Percentiles rank a stretch among this genome's conserved stretches.
These are phyloP conservation scores for Cirrhinus molitorella DNA, from an alignment of 2,797 vertebrate genomes.

Conservation along the genomic window DNA sequence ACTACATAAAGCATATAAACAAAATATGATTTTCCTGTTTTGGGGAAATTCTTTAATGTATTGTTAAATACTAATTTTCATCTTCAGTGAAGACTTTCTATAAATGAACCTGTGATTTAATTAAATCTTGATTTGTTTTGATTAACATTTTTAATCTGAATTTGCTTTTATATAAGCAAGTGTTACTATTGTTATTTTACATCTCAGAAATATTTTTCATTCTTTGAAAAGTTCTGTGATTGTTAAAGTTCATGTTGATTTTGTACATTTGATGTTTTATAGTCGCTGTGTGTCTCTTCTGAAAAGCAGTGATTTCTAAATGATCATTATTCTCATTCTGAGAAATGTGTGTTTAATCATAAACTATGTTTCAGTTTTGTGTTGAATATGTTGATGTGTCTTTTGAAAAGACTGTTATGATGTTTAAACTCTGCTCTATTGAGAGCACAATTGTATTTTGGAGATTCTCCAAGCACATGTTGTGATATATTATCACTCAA, in stretches of 20 bases:
- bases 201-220: background rate
- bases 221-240: background rate
- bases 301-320: too few species aligned
- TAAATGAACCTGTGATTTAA: background rate
- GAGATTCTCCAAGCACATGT: background rate
- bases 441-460: background rate
- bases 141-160: background rate
- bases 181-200: background rate
- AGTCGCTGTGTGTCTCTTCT: background rate
- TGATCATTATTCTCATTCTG: background rate
- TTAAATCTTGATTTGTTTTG: background rate
- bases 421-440: background rate
- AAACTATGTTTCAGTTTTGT: background rate
- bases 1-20: background rate
- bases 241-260: background rate
- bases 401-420: slow-evolving; percentile 6
- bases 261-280: background rate
- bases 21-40: too few species aligned
- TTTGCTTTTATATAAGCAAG: background rate
- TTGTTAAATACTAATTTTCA: background rate
- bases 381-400: too few species aligned
- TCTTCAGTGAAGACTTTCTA: background rate
- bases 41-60: background rate
- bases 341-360: background rate
- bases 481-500: slow-evolving; percentile 22